These are phyloP conservation scores for Cryptosula pallasiana DNA, from an alignment of 2,888 invertebrate genomes.

Conservation along the genomic window DNA sequence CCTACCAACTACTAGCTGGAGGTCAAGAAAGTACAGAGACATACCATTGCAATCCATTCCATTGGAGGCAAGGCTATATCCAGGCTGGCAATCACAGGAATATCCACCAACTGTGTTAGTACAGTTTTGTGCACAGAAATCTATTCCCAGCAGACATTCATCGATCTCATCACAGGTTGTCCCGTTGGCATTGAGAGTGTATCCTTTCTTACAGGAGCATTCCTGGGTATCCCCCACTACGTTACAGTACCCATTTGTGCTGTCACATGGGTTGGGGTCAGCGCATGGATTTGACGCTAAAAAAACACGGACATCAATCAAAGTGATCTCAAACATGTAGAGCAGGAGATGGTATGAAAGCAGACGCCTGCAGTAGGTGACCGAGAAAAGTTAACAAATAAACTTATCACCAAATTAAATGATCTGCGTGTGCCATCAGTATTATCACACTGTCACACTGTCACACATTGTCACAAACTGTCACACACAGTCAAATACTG, in stretches of 20 bases:
- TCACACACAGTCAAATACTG: too few relatives aligned
- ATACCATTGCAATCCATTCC: background rate
- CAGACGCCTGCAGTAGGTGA: too few relatives aligned
- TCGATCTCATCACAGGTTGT: slow-evolving; percentile 12
- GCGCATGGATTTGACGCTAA: background rate
- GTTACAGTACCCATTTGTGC: background rate
- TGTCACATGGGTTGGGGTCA: background rate
- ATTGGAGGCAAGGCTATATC: background rate
- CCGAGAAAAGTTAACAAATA: too few relatives aligned
- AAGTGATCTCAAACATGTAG: too few relatives aligned
- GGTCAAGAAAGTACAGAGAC: too few relatives aligned
- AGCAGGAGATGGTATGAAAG: too few relatives aligned
- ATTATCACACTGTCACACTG: too few relatives aligned
- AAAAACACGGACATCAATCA: too few relatives aligned
- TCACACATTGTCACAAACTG: too few relatives aligned
- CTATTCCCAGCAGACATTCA: slow-evolving; percentile 1
- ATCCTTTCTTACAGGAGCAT: slow-evolving; percentile 15
- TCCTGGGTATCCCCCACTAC: background rate
- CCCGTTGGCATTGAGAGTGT: slow-evolving; percentile 16
- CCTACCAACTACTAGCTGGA: too few relatives aligned
- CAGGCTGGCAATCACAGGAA: background rate
- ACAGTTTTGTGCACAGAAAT: background rate
- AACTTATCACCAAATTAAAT: too few relatives aligned
- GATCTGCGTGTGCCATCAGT: too few relatives aligned
- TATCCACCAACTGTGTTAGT: slow-evolving; percentile 16